A percentile compares a stretch with the other conserved stretches of the same genome.
Evolutionary conservation across 2,797 vertebrate species (phyloP).

Genomic region (Rhinoraja longicauda): DNA sequence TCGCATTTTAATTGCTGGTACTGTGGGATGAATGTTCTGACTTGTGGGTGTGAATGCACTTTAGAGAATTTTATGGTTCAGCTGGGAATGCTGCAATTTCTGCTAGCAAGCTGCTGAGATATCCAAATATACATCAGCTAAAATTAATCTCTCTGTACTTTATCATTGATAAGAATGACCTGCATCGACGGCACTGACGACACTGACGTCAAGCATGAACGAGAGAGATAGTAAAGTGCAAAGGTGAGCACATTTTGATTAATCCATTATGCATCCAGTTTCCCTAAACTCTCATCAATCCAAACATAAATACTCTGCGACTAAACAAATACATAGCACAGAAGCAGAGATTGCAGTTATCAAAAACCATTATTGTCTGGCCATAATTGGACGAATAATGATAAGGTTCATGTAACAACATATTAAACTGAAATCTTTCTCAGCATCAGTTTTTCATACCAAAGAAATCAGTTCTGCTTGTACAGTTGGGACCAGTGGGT

Average conservation of each 20-base stretch:
- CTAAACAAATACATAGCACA: constrained; percentile 5
- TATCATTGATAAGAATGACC: neutral
- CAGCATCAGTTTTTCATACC: neutral
- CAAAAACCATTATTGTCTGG: neutral
- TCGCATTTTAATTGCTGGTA: neutral
- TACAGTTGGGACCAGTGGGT: neutral
- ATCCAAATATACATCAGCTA: neutral
- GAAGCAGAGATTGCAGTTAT: neutral
- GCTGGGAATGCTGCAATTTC: neutral
- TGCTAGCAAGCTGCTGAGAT: neutral
- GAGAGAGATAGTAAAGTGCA: neutral
- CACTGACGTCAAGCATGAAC: neutral
- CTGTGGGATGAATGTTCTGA: constrained; percentile 2
- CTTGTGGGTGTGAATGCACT: neutral
- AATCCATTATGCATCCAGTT: neutral
- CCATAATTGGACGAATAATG: neutral
- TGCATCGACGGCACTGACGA: neutral
- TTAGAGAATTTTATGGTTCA: neutral
- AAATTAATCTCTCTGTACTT: constrained; percentile 7
- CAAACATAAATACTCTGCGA: neutral
- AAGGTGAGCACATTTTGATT: neutral
- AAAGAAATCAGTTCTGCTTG: neutral
- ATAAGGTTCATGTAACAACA: neutral
- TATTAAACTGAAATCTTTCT: constrained; percentile 11
- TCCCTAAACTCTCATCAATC: neutral